phyloP scores from a whole-genome alignment of 1,140 invertebrate species.

The Apolygus lucorum region DNA sequence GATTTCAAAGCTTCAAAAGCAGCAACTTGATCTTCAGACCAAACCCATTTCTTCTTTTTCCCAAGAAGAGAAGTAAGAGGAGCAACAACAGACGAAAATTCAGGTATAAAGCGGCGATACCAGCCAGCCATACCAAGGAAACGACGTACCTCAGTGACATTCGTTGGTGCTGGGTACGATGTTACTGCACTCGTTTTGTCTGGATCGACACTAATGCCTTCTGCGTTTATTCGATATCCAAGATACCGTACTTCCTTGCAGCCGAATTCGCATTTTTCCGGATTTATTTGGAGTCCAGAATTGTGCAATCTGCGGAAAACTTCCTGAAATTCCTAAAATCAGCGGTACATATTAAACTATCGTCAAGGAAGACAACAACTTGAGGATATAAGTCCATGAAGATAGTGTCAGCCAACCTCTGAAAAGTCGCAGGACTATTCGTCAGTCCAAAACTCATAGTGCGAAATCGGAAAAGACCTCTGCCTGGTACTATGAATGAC shows the following conservation, averaged over 20 bases:
- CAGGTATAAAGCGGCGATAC: slow-evolving; percentile 40
- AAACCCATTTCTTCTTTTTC: slow-evolving; percentile 31
- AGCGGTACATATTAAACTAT: not conserved
- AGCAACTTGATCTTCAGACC: slow-evolving; percentile 10
- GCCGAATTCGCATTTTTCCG: too few relatives aligned
- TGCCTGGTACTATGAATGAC: slow-evolving; percentile 35
- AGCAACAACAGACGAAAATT: slow-evolving; percentile 39
- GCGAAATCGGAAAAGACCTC: too few relatives aligned
- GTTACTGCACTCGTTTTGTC: slow-evolving; percentile 25
- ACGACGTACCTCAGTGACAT: too few relatives aligned
- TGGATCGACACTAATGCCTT: slow-evolving; percentile 19
- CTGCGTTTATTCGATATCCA: too few relatives aligned
- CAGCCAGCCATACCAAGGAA: slow-evolving; percentile 43
- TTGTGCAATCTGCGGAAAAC: not conserved
- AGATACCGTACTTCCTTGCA: not conserved
- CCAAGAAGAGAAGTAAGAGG: slow-evolving; percentile 35
- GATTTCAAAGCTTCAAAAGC: slow-evolving; percentile 34
- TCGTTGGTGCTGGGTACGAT: slow-evolving; percentile 36
- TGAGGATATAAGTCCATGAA: too few relatives aligned
- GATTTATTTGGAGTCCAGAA: not conserved
- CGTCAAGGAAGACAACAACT: too few relatives aligned
- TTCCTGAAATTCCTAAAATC: not conserved
- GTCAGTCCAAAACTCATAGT: too few relatives aligned
- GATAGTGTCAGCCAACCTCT: too few relatives aligned
- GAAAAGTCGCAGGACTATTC: too few relatives aligned